These are phyloP conservation scores for Vespertilio murinus DNA, from an alignment of 2,797 vertebrate species.

Conservation along the genomic window DNA sequence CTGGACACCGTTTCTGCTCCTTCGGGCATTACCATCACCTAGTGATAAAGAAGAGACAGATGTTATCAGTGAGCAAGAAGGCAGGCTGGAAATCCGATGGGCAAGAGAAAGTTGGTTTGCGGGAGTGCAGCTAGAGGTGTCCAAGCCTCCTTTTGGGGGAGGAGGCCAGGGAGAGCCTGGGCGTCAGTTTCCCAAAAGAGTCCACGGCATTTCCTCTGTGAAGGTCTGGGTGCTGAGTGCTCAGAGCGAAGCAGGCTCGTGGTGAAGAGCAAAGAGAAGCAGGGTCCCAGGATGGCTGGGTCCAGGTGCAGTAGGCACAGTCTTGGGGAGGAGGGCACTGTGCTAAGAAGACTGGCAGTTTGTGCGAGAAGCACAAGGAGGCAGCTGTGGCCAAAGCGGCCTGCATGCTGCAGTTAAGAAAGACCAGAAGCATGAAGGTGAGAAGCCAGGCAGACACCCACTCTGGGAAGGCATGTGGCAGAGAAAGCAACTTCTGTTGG, in stretches of 20 bases:
- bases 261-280: constrained; percentile 57
- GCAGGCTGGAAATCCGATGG: background rate
- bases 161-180: background rate
- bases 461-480: accelerated
- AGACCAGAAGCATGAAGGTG: background rate
- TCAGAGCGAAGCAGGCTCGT: background rate
- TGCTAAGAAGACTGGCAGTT: constrained; percentile 11
- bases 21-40: constrained; percentile 99
- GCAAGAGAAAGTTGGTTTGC: background rate
- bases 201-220: background rate
- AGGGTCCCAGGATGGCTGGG: constrained; percentile 74
- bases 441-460: background rate
- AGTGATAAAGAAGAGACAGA: constrained; percentile 79
- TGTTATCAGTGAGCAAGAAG: constrained; percentile 44
- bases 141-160: background rate
- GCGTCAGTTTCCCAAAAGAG: background rate
- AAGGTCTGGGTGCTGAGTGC: background rate
- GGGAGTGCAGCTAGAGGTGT: background rate
- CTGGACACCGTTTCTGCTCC: constrained; percentile 94
- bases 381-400: background rate
- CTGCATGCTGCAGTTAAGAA: background rate
- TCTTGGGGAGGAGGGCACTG: background rate
- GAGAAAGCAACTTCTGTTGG: background rate
- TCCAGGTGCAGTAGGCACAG: background rate
- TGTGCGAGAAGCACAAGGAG: constrained; percentile 5